These are phyloP conservation scores for Matsumurasca onukii DNA, from an alignment of 1,140 invertebrate genomes.

Conservation along the genomic window DNA sequence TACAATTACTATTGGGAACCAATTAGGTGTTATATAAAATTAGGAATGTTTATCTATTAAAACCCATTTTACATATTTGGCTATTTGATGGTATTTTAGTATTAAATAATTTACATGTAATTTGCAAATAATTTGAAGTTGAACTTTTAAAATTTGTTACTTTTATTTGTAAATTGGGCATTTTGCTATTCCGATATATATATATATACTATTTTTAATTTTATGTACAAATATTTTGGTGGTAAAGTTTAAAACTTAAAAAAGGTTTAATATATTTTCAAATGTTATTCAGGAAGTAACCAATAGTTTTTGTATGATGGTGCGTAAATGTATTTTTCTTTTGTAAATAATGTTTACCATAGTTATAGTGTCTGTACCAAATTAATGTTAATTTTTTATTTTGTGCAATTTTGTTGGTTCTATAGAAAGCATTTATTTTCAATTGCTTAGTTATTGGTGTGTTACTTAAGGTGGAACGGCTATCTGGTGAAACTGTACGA, in stretches of 20 bases:
- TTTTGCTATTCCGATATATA: neutral
- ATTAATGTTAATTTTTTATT: slow-evolving; percentile 9
- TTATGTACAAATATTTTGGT: neutral
- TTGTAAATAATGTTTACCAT: slow-evolving; percentile 19
- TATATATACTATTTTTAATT: neutral
- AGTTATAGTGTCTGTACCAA: slow-evolving; percentile 18
- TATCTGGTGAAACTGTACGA: no score
- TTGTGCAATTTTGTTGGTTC: slow-evolving; percentile 25
- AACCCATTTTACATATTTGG: no score
- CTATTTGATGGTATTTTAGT: no score
- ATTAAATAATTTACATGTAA: no score
- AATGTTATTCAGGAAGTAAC: no score
- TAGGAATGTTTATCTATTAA: no score
- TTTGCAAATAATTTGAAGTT: neutral
- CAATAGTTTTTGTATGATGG: neutral
- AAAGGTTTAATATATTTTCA: neutral
- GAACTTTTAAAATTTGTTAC: neutral
- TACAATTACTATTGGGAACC: no score
- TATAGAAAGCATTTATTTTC: slow-evolving; percentile 17
- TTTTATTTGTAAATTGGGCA: neutral
- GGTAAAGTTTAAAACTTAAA: neutral
- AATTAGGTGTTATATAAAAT: no score
- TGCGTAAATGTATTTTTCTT: neutral
- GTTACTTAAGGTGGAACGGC: no score
- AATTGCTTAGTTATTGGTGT: neutral